Conservation (phyloP, 2,888 invertebrate species). For the Odontomyia ornata region DNA sequence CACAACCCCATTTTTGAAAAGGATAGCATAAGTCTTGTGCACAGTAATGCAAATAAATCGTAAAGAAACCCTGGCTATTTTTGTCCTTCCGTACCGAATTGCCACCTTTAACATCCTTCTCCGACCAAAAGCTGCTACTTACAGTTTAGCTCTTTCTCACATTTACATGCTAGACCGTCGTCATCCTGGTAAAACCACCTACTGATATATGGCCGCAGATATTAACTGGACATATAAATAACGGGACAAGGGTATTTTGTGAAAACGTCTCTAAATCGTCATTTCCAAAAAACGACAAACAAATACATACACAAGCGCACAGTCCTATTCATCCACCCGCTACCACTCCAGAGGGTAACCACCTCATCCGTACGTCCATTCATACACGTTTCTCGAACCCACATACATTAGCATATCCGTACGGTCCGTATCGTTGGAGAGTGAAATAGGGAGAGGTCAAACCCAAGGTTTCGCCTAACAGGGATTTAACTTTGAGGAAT, state of each 20-base stretch:
- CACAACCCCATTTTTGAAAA: constrained; percentile 47
- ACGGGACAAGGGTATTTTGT: constrained; percentile 47
- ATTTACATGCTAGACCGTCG: constrained; percentile 50
- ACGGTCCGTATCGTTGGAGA: background rate
- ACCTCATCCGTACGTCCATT: too few relatives aligned
- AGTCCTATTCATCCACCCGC: background rate
- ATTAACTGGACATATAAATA: constrained; percentile 52
- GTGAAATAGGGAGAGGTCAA: constrained; percentile 41
- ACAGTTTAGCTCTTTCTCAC: constrained; percentile 36
- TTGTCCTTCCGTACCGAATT: constrained; percentile 25
- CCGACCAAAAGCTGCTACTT: background rate
- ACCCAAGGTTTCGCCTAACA: constrained; percentile 45
- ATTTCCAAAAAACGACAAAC: constrained; percentile 26
- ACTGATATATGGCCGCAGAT: constrained; percentile 51
- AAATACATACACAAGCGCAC: background rate
- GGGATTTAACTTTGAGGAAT: constrained; percentile 46
- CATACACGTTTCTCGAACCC: background rate
- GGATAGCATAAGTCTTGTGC: constrained; percentile 48
- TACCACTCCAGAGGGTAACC: background rate
- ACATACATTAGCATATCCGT: constrained; percentile 11
- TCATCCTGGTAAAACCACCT: constrained; percentile 50
- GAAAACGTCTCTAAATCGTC: constrained; percentile 38
- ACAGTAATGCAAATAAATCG: constrained; percentile 49
- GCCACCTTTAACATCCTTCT: background rate
- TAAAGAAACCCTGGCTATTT: constrained; percentile 42